A percentile compares a stretch with the other conserved stretches of the same genome.
Conservation (phyloP, 2,888 invertebrate genomes). For the Pyralis farinalis region DNA sequence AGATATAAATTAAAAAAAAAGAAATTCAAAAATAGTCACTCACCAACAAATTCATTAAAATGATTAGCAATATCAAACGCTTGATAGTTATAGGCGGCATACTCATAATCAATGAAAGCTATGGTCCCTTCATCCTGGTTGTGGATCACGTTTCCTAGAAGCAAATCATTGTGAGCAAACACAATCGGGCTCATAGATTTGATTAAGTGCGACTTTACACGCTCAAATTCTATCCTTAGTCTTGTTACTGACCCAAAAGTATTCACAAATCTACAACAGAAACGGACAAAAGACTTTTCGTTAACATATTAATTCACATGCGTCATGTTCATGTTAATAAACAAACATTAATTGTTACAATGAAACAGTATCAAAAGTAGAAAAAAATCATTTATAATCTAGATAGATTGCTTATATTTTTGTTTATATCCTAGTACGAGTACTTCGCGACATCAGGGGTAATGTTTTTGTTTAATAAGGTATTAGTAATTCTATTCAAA, state of each 20-base stretch:
- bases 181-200: conserved; percentile 88
- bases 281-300: conserved; percentile 16
- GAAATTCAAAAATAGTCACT: conserved; percentile 33
- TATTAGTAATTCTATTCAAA: too few species aligned
- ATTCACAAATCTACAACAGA: conserved; percentile 83
- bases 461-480: too few species aligned
- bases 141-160: conserved; percentile 96
- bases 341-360: too few species aligned
- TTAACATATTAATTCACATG: conserved; percentile 2
- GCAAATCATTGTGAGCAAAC: conserved; percentile 98
- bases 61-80: conserved; percentile 98
- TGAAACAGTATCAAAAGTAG: too few species aligned
- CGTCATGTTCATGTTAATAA: too few species aligned
- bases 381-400: too few species aligned
- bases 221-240: conserved; percentile 85
- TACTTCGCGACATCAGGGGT: too few species aligned
- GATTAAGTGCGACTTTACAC: conserved; percentile 83
- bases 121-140: conserved; percentile 85
- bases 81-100: conserved; percentile 96
- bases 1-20: too few species aligned
- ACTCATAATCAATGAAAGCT: conserved; percentile 98
- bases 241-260: conserved; percentile 84
- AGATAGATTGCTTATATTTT: too few species aligned
- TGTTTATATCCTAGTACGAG: too few species aligned
- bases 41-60: conserved; percentile 98